phyloP scores from a whole-genome alignment of 2,113 vertebrate species.

The Platysternon megacephalum region DNA sequence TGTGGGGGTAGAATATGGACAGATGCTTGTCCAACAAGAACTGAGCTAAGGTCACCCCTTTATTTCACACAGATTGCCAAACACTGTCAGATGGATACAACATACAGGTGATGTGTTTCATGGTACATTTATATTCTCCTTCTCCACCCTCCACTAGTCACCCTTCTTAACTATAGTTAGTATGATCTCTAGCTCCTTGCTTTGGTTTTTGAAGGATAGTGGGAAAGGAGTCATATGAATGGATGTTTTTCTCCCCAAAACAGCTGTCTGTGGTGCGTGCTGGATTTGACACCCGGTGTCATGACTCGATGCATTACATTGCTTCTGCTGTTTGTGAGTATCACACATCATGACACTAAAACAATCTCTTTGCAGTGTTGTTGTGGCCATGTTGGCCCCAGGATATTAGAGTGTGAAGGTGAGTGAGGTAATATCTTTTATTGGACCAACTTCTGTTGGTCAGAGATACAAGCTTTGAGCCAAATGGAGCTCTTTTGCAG shows the following conservation, averaged over 20 bases:
- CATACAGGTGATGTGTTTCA: too few relatives aligned
- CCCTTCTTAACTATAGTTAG: too few relatives aligned
- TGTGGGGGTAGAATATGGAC: too few relatives aligned
- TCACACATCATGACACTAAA: not conserved
- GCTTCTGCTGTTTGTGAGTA: not conserved
- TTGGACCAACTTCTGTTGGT: not conserved
- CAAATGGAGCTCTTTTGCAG: not conserved
- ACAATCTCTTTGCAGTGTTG: not conserved
- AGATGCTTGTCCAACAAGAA: too few relatives aligned
- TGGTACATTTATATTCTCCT: too few relatives aligned
- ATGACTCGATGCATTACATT: not conserved
- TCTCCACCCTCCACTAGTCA: too few relatives aligned
- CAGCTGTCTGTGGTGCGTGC: not conserved
- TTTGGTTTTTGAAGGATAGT: not conserved
- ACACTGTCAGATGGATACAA: too few relatives aligned
- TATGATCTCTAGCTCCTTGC: too few relatives aligned
- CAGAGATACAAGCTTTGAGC: not conserved
- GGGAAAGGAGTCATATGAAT: not conserved
- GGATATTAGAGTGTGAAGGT: not conserved
- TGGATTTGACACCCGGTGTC: not conserved
- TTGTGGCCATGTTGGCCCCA: not conserved
- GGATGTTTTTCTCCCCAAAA: not conserved
- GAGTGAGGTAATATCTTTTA: not conserved
- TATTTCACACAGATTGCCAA: too few relatives aligned
- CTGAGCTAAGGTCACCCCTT: too few relatives aligned